These are phyloP conservation scores for Pongo abelii DNA, from an alignment of 2,113 vertebrate genomes.

Conservation along the genomic window DNA sequence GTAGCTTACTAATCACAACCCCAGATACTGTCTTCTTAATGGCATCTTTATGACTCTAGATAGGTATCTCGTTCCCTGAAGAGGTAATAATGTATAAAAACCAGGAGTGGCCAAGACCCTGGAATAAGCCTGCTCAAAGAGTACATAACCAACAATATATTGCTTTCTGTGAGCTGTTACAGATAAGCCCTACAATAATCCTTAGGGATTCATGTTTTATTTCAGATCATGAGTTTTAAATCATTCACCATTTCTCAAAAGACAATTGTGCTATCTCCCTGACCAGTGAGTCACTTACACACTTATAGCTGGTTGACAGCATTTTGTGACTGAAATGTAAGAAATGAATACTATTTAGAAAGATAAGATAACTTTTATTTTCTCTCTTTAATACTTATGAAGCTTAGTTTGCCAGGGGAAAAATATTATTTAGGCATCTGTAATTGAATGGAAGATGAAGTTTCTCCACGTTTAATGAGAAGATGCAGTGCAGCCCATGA, in stretches of 20 bases:
- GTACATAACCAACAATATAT: not conserved
- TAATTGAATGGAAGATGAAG: conserved; percentile 85
- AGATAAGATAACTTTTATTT: conserved; percentile 29
- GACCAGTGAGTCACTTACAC: conserved; percentile 84
- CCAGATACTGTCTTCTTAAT: not conserved
- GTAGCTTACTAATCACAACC: not conserved
- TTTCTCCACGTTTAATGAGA: conserved; percentile 83
- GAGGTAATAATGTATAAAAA: conserved; percentile 8
- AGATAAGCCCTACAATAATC: conserved; percentile 79
- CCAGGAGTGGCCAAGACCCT: not conserved
- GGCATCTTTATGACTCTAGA: not conserved
- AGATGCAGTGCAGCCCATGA: conserved; percentile 77
- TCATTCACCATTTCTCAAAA: conserved; percentile 88
- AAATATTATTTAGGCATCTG: conserved; percentile 64
- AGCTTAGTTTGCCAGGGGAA: conserved; percentile 48
- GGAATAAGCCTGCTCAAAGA: not conserved
- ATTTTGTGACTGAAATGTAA: conserved; percentile 58
- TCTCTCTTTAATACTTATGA: conserved; percentile 47
- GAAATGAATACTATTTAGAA: conserved; percentile 43
- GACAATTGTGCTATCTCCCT: conserved; percentile 77
- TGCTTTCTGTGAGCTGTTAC: conserved; percentile 70
- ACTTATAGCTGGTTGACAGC: conserved; percentile 78
- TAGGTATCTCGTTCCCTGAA: not conserved
- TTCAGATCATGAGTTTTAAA: conserved; percentile 82
- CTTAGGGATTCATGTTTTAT: conserved; percentile 81